These are phyloP conservation scores for Geotrupes spiniger DNA, from an alignment of 2,888 invertebrate species.

Conservation along the genomic window DNA sequence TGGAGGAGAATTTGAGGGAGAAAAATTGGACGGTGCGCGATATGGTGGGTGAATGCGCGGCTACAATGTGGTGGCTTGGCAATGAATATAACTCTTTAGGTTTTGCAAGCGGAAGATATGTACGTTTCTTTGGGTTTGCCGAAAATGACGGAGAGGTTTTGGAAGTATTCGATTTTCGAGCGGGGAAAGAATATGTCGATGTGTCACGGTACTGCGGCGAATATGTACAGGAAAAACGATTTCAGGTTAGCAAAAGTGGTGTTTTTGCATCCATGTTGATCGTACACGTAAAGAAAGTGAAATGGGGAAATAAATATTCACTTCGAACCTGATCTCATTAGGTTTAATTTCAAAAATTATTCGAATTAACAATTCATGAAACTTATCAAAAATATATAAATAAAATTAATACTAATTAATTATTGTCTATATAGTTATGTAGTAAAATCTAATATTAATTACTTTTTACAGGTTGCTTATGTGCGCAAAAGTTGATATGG, in stretches of 20 bases:
- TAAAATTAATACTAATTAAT: too few relatives aligned
- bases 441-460: slow-evolving; percentile 1
- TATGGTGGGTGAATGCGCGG: slow-evolving; percentile 52
- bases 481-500: slow-evolving; percentile 59
- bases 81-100: slow-evolving; percentile 38
- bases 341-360: too few relatives aligned
- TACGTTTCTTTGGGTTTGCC: slow-evolving; percentile 64
- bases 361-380: too few relatives aligned
- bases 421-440: too few relatives aligned
- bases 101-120: slow-evolving; percentile 63
- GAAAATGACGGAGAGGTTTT: slow-evolving; percentile 61
- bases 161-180: slow-evolving; percentile 59
- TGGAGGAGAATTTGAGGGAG: slow-evolving; percentile 54
- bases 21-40: slow-evolving; percentile 58
- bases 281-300: too few relatives aligned
- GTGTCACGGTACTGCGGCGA: slow-evolving; percentile 72
- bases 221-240: slow-evolving; percentile 65
- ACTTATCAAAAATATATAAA: too few relatives aligned
- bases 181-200: slow-evolving; percentile 44
- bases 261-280: too few relatives aligned
- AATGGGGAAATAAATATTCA: too few relatives aligned
- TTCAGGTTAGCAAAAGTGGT: slow-evolving; percentile 66
- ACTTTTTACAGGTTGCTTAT: slow-evolving; percentile 57
- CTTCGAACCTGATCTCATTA: too few relatives aligned
- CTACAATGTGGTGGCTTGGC: background rate